Evolutionary conservation across 2,888 invertebrate species (phyloP), one percentile per base, ranked within the genome.

Genomic region (Xylota segnis): DNA sequence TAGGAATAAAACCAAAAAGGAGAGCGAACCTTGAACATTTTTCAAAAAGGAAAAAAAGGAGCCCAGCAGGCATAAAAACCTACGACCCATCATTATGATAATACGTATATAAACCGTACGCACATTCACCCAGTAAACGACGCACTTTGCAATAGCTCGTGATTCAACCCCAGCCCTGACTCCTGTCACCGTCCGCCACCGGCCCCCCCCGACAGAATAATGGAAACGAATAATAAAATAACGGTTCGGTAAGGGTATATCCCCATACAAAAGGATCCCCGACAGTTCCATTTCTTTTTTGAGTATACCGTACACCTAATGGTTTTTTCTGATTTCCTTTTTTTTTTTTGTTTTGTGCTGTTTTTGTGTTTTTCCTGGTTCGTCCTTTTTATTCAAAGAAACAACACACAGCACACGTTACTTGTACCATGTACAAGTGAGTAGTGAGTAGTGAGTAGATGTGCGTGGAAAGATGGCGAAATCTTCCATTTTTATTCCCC

Each of bases 161-260:
- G 84, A 81, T 71, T 81, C 76, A 71, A 59, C 47, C 66, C 81
- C 71, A 59, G 50, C 58, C 18, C 52, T 45, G 43, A 43, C 71
- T n/a, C n/a, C n/a, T 81, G 81, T 81, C 81, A 75, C 75, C 84
- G 47, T 29, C 37, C 63, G 10, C 34, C n/a, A n/a, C 40, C 78
- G 37, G n/a, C n/a, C 12, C 18, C 72, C 54, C 43, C n/a, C 40
- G 32, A 68, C 32, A 40, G 43, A 75, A 76, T 84, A 81, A 84
- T 84, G 84, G 65, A 81, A 84, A 81, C 76, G 81, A 86, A 86
- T 84, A 86, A 86, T 86, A 86, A 86, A 76, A 81, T 71, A 76
- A 66, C 65, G 37, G 54, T 61, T 83, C 40, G 66, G 76, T 59
- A 32, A 27, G 68, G 37, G 63, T 10, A 45, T 58, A 45, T 65